These are phyloP conservation scores for Rhombomys opimus DNA, from an alignment of 2,113 vertebrate species.

Conservation along the genomic window DNA sequence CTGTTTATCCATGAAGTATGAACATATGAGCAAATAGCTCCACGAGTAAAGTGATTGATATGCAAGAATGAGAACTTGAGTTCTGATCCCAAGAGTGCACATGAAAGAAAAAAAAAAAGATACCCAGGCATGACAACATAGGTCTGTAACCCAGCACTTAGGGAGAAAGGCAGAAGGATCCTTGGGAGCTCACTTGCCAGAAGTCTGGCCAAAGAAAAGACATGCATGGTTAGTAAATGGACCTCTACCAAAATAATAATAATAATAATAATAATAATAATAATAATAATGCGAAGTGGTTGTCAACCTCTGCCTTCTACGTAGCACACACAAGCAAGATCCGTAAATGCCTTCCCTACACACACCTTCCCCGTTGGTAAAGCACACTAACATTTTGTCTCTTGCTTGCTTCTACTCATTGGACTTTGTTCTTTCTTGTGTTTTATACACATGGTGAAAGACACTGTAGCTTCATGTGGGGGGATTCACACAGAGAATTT, in stretches of 20 bases:
- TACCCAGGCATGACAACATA: neutral
- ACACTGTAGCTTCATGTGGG: neutral
- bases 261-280: neutral
- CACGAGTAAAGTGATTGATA: no score
- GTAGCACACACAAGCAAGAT: neutral
- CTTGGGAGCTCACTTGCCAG: neutral
- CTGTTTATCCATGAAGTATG: neutral
- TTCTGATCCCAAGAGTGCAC: no score
- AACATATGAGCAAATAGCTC: neutral
- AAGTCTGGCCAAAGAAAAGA: neutral
- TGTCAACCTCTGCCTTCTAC: neutral
- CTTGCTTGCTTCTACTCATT: neutral
- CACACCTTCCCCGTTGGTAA: neutral
- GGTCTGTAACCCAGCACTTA: neutral
- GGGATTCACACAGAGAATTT: neutral
- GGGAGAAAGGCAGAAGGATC: neutral
- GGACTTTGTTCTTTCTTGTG: neutral
- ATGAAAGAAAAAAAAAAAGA: neutral
- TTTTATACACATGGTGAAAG: neutral
- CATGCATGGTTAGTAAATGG: no score
- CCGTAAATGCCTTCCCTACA: neutral
- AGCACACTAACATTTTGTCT: neutral
- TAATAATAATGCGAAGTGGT: neutral
- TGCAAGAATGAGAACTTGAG: neutral
- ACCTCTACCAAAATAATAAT: neutral